These are phyloP conservation scores for Otus sunia DNA, from an alignment of 2,113 vertebrate genomes.

Conservation along the genomic window DNA sequence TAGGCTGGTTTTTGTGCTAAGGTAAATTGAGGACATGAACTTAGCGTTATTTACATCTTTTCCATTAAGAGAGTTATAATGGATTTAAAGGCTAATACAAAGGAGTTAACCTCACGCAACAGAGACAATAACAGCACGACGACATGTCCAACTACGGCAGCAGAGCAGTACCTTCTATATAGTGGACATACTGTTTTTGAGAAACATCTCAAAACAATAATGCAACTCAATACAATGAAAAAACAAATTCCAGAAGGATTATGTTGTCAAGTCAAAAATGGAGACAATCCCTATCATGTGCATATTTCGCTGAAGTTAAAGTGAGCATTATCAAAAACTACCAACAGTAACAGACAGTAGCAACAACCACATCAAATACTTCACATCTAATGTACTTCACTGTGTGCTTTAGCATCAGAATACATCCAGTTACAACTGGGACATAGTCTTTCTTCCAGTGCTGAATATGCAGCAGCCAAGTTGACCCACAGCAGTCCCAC, in stretches of 20 bases:
- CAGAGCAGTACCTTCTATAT: neutral
- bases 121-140: neutral
- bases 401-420: neutral
- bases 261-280: neutral
- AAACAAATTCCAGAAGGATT: neutral
- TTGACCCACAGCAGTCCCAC: neutral
- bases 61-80: neutral
- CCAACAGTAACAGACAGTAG: neutral
- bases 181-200: neutral
- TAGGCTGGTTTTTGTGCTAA: neutral
- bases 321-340: neutral
- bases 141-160: accelerated
- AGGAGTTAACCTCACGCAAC: neutral
- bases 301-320: neutral
- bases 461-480: neutral
- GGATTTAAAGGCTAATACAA: neutral
- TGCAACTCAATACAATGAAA: neutral
- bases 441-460: neutral
- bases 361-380: neutral
- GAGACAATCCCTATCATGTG: neutral
- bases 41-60: neutral
- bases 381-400: neutral
- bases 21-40: neutral
- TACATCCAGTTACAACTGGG: neutral
- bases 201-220: neutral